Evolutionary conservation across 2,888 invertebrate species (phyloP).

Genomic region (Zonitis immaculata): DNA sequence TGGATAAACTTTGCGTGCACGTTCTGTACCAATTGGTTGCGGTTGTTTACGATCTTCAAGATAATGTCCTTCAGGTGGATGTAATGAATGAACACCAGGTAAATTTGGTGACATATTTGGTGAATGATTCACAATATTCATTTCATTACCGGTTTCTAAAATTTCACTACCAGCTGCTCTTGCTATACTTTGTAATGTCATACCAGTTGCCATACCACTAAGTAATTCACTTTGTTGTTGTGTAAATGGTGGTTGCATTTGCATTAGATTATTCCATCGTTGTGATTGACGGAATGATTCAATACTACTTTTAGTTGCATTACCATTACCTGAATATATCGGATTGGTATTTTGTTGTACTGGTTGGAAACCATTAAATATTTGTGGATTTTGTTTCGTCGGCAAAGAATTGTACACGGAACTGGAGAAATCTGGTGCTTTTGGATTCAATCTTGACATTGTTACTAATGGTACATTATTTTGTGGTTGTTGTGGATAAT

Average conservation of each 20-base stretch:
- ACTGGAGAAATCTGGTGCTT: slow-evolving; percentile 73
- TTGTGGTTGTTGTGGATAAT: slow-evolving; percentile 42
- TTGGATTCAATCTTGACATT: slow-evolving; percentile 70
- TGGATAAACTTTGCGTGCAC: slow-evolving; percentile 60
- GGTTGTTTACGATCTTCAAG: slow-evolving; percentile 54
- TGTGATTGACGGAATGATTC: slow-evolving; percentile 26
- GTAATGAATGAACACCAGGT: slow-evolving; percentile 30
- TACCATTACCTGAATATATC: slow-evolving; percentile 16
- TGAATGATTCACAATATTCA: slow-evolving; percentile 51
- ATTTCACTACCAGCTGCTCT: slow-evolving; percentile 38
- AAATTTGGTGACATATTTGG: slow-evolving; percentile 49
- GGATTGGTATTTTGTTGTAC: slow-evolving; percentile 31
- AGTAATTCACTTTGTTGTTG: slow-evolving; percentile 41
- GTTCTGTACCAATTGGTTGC: slow-evolving; percentile 76
- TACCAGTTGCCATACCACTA: slow-evolving; percentile 42
- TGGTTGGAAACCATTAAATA: slow-evolving; percentile 34
- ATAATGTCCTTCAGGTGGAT: slow-evolving; percentile 26
- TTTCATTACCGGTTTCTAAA: slow-evolving; percentile 49
- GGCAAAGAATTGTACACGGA: slow-evolving; percentile 45
- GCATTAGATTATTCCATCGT: slow-evolving; percentile 40
- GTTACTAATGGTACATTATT: slow-evolving; percentile 49
- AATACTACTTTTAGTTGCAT: slow-evolving; percentile 1
- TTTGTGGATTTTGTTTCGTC: slow-evolving; percentile 34
- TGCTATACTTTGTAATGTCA: slow-evolving; percentile 43
- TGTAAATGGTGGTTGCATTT: slow-evolving; percentile 40